A percentile compares a stretch with the other conserved stretches of the same genome.
These are phyloP conservation scores for Callipepla squamata DNA, from an alignment of 2,113 vertebrate species.

Conservation along the genomic window DNA sequence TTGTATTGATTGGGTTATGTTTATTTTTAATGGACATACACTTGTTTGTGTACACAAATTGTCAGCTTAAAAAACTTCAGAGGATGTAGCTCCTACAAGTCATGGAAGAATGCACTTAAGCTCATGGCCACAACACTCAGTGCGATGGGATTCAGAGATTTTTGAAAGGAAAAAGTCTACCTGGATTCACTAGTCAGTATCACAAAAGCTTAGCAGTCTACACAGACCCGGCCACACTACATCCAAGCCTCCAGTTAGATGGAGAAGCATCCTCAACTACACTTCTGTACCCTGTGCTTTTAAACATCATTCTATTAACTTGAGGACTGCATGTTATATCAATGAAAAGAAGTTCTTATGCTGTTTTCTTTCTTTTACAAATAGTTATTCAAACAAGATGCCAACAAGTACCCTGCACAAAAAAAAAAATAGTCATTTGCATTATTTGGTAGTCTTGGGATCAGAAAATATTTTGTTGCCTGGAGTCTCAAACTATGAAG, in stretches of 20 bases:
- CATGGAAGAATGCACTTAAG: neutral
- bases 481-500: neutral
- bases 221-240: no score
- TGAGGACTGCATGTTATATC: neutral
- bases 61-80: neutral
- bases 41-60: neutral
- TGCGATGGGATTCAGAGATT: neutral
- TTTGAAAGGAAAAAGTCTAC: neutral
- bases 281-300: neutral
- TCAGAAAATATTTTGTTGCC: neutral
- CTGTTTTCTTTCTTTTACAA: neutral
- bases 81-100: neutral
- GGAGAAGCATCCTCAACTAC: neutral
- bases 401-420: neutral
- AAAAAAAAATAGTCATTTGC: neutral
- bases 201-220: neutral
- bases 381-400: neutral
- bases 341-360: neutral
- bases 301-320: neutral
- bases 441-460: neutral
- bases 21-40: fast-evolving
- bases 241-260: neutral
- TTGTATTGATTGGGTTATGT: neutral
- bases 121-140: neutral
- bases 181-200: neutral